Percentiles rank a stretch among this genome's conserved stretches.
phyloP scores from a whole-genome alignment of 2,113 vertebrate genomes.

The Pelmatolapia mariae region DNA sequence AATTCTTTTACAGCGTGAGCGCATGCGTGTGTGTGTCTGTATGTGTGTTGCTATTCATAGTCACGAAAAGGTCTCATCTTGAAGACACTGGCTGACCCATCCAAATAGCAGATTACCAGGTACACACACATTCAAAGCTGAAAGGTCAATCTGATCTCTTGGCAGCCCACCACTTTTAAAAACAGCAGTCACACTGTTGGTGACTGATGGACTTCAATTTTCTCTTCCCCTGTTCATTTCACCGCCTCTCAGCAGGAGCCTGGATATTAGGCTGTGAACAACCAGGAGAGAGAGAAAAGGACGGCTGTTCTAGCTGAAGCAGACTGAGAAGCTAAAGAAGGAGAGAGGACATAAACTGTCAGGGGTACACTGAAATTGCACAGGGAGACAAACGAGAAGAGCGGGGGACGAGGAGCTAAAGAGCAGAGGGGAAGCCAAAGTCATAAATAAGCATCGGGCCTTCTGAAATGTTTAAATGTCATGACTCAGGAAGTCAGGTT shows the following conservation, averaged over 20 bases:
- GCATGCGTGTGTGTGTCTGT: too few species aligned
- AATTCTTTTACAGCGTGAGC: neutral
- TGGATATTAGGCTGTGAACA: conserved; percentile 20
- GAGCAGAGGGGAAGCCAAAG: neutral
- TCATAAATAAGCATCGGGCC: neutral
- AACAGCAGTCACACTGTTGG: conserved; percentile 2
- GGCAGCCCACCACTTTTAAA: conserved; percentile 23
- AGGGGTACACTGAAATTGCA: neutral
- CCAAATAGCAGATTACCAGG: conserved; percentile 36
- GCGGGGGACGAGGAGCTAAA: neutral
- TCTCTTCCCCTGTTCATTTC: conserved; percentile 23
- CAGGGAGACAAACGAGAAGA: neutral
- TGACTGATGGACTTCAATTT: conserved; percentile 60
- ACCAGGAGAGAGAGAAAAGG: conserved; percentile 1
- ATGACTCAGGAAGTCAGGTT: neutral
- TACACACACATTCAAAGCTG: neutral
- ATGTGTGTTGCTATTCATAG: neutral
- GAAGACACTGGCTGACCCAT: conserved; percentile 6
- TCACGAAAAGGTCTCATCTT: conserved; percentile 21
- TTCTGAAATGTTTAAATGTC: neutral
- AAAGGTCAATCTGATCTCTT: conserved; percentile 52
- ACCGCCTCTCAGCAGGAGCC: conserved; percentile 31
- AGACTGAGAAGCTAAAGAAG: neutral
- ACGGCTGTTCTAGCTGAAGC: neutral
- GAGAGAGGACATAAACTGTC: neutral